Evolutionary conservation across 2,888 invertebrate genomes (phyloP).

Genomic region (Catonia carolina): DNA sequence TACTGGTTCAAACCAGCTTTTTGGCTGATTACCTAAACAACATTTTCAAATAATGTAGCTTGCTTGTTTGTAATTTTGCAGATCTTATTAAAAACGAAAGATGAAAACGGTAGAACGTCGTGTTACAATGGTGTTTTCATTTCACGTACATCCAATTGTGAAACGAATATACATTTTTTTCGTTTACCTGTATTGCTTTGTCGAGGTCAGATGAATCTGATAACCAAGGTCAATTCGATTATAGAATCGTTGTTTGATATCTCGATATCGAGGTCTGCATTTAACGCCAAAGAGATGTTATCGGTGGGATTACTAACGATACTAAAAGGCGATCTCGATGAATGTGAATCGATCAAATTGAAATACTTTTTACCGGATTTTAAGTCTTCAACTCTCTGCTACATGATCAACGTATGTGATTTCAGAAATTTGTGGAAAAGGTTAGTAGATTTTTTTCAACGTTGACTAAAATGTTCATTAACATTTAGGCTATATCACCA

Average conservation of each 20-base stretch:
- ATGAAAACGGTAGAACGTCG: background rate
- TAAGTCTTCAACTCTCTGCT: background rate
- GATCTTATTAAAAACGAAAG: background rate
- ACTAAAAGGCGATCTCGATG: too few relatives aligned
- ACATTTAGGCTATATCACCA: too few relatives aligned
- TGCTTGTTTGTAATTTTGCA: too few relatives aligned
- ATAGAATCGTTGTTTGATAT: slow-evolving; percentile 5
- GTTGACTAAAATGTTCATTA: too few relatives aligned
- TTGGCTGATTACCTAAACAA: too few relatives aligned
- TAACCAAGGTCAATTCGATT: background rate
- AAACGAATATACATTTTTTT: background rate
- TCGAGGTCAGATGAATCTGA: background rate
- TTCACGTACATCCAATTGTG: background rate
- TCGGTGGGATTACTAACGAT: too few relatives aligned
- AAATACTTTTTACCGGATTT: too few relatives aligned
- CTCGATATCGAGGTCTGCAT: background rate
- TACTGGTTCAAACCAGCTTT: too few relatives aligned
- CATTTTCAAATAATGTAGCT: too few relatives aligned
- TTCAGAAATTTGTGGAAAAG: background rate
- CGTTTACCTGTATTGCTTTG: background rate
- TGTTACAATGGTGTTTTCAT: slow-evolving; percentile 10
- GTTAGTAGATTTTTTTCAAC: too few relatives aligned
- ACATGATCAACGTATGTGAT: background rate
- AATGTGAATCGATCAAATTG: too few relatives aligned
- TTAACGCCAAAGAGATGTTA: background rate